phyloP scores from a whole-genome alignment of 2,113 vertebrate species.

The Sakesphorus luctuosus region DNA sequence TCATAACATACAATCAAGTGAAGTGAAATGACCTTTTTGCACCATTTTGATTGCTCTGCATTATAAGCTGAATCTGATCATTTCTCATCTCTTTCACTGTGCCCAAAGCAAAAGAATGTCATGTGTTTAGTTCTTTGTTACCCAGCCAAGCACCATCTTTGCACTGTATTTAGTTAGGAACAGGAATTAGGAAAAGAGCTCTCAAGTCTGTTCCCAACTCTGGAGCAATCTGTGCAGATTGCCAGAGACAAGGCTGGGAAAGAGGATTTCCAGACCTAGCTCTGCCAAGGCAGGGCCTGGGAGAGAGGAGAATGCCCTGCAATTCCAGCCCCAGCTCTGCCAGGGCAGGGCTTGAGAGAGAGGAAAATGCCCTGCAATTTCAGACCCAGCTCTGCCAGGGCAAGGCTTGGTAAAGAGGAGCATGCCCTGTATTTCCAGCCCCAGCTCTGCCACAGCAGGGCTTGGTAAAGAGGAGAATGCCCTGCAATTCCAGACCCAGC shows the following conservation, averaged over 20 bases:
- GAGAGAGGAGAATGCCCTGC: too few relatives aligned
- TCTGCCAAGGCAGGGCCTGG: neutral
- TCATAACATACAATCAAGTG: slow-evolving; percentile 18
- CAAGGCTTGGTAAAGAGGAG: too few relatives aligned
- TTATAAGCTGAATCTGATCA: neutral
- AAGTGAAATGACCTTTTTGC: slow-evolving; percentile 44
- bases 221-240: neutral
- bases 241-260: neutral
- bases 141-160: neutral
- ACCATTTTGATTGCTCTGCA: slow-evolving; percentile 36
- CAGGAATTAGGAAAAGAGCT: neutral
- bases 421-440: neutral
- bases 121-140: neutral
- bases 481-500: neutral
- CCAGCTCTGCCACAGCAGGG: neutral
- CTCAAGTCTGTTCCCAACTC: neutral
- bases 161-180: neutral
- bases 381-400: too few relatives aligned
- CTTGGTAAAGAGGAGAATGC: neutral
- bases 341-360: too few relatives aligned
- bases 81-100: neutral
- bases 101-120: neutral
- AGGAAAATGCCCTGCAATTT: too few relatives aligned
- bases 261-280: neutral
- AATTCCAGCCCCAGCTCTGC: neutral